Conservation (phyloP, 1,140 invertebrate species). For the Oppia nitens region DNA sequence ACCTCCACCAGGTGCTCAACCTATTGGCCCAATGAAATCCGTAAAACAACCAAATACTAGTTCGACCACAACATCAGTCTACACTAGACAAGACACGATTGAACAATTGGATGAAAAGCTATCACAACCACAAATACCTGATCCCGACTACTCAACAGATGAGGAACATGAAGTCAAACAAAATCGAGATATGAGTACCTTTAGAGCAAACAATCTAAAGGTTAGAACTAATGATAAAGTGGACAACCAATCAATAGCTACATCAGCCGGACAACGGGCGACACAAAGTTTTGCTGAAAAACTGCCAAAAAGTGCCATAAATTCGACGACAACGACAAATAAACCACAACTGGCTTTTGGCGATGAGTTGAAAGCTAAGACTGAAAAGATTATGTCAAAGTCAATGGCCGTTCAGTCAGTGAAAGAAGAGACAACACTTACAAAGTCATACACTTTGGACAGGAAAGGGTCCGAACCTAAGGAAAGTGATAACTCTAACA, state of each 20-base stretch:
- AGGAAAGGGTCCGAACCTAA: neutral
- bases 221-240: neutral
- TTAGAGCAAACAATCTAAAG: too few species aligned
- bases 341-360: neutral
- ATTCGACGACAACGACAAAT: neutral
- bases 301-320: too few species aligned
- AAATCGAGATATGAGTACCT: neutral
- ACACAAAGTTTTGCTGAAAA: neutral
- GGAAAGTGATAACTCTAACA: neutral
- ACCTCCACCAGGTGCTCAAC: neutral
- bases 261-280: neutral
- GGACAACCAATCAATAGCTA: neutral
- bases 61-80: conserved; percentile 1
- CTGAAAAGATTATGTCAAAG: neutral
- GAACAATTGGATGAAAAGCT: conserved; percentile 3
- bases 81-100: conserved; percentile 1
- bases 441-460: neutral
- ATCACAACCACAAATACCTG: conserved; percentile 52
- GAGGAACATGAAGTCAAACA: conserved; percentile 20
- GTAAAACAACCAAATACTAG: neutral
- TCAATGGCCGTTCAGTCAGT: neutral
- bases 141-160: conserved; percentile 55
- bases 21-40: neutral
- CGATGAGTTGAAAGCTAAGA: neutral
- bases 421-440: neutral